Conservation (phyloP, 2,113 vertebrate genomes). For the Psittacara wagleri region DNA sequence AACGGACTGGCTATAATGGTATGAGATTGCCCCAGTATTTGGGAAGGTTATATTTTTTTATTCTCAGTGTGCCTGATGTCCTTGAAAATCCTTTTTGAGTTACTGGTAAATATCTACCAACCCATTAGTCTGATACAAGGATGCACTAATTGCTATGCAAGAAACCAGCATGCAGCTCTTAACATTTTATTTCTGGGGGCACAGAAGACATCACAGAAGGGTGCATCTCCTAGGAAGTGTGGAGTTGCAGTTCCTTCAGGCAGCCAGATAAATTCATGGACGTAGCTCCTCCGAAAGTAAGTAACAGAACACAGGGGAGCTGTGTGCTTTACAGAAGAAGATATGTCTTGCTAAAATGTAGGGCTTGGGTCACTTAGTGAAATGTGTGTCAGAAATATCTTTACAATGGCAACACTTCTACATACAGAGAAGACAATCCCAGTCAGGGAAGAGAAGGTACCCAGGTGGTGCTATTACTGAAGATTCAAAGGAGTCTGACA, state of each 20-base stretch:
- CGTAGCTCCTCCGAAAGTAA: background rate
- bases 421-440: background rate
- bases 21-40: background rate
- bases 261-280: background rate
- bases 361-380: background rate
- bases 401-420: background rate
- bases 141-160: background rate
- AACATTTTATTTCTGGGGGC: background rate
- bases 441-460: background rate
- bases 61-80: background rate
- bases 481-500: background rate
- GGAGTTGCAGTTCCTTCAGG: background rate
- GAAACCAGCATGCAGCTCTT: background rate
- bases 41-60: background rate
- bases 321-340: background rate
- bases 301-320: background rate
- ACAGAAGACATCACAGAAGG: background rate
- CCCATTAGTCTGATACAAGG: background rate
- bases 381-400: background rate
- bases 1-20: background rate
- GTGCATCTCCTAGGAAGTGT: background rate
- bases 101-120: background rate
- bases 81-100: background rate
- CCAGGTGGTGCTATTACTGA: background rate
- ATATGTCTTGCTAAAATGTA: background rate